Percentiles rank a stretch among this genome's conserved stretches.
phyloP scores from a whole-genome alignment of 2,888 invertebrate species.

The Synergus laeviventris region DNA sequence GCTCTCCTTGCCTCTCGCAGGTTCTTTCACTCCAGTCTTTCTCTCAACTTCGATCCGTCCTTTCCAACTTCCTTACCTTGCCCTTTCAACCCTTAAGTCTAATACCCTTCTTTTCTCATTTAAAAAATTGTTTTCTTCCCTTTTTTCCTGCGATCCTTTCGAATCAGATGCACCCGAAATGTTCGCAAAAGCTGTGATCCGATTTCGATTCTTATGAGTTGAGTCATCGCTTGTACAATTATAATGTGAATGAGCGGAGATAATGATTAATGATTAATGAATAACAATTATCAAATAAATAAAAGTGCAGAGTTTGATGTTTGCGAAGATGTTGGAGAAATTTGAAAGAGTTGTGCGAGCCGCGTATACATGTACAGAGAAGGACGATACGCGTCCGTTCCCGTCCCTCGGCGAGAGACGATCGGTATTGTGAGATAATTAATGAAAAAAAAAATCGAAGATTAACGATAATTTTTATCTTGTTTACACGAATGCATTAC shows the following conservation, averaged over 20 bases:
- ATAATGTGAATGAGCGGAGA: slow-evolving; percentile 47
- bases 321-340: slow-evolving; percentile 11
- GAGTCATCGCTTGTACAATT: slow-evolving; percentile 41
- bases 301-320: slow-evolving; percentile 8
- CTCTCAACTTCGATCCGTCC: slow-evolving; percentile 41
- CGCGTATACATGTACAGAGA: slow-evolving; percentile 46
- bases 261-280: slow-evolving; percentile 42
- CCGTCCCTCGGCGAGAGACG: slow-evolving; percentile 59
- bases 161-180: slow-evolving; percentile 46
- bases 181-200: slow-evolving; percentile 68
- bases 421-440: slow-evolving; percentile 56
- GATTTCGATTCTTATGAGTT: slow-evolving; percentile 53
- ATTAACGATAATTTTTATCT: slow-evolving; percentile 63
- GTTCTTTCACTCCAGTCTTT: slow-evolving; percentile 42
- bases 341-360: slow-evolving; percentile 17
- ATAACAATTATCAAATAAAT: background rate
- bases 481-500: slow-evolving; percentile 60
- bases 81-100: slow-evolving; percentile 43
- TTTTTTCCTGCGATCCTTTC: slow-evolving; percentile 45
- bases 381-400: slow-evolving; percentile 67
- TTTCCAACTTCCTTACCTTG: slow-evolving; percentile 39
- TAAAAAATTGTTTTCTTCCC: background rate
- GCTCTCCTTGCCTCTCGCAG: slow-evolving; percentile 44
- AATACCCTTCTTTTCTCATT: background rate
- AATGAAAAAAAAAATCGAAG: slow-evolving; percentile 52